phyloP scores from a whole-genome alignment of 1,140 invertebrate genomes.

The Cryptotermes secundus region DNA sequence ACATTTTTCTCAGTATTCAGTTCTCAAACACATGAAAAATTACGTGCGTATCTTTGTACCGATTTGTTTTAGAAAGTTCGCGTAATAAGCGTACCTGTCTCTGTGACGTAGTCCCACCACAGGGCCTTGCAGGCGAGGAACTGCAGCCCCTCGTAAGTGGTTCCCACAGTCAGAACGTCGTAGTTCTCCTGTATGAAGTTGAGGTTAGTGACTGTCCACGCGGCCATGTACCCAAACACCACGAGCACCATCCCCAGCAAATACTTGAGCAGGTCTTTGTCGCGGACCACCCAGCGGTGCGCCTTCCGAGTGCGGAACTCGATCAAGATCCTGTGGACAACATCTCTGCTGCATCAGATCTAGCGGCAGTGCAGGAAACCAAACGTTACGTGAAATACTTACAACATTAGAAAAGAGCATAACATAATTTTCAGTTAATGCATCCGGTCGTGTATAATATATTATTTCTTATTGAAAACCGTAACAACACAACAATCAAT shows the following conservation, averaged over 20 bases:
- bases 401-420: too few relatives aligned
- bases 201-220: conserved; percentile 74
- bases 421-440: too few relatives aligned
- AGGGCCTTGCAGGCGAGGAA: conserved; percentile 71
- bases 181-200: conserved; percentile 57
- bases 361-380: too few relatives aligned
- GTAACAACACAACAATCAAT: too few relatives aligned
- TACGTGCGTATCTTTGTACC: too few relatives aligned
- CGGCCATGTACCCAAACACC: conserved; percentile 79
- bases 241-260: conserved; percentile 72
- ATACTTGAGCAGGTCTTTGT: conserved; percentile 83
- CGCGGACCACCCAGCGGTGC: conserved; percentile 81
- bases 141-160: conserved; percentile 51
- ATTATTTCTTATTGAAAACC: too few relatives aligned
- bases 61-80: too few relatives aligned
- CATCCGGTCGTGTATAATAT: too few relatives aligned
- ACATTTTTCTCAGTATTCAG: too few relatives aligned
- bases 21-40: too few relatives aligned
- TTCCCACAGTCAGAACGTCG: conserved; percentile 50
- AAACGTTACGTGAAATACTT: too few relatives aligned
- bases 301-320: conserved; percentile 85
- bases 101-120: conserved; percentile 88
- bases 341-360: too few relatives aligned
- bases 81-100: conserved; percentile 65
- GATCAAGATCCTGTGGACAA: conserved; percentile 53